Evolutionary conservation across 2,888 invertebrate genomes (phyloP).

Genomic region (Hypercompe scribonia): DNA sequence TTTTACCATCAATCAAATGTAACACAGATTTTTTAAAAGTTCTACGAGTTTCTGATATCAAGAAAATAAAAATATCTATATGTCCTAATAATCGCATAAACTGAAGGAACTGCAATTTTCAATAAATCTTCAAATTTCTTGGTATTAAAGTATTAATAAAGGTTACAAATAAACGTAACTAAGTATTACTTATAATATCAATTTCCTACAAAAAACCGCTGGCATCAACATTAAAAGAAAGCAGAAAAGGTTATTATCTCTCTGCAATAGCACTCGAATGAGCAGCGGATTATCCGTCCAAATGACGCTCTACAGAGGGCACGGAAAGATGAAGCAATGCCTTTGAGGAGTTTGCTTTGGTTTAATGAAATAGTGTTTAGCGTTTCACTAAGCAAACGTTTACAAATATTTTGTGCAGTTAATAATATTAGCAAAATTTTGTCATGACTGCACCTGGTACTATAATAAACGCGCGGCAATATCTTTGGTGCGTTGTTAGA

Average conservation of each 20-base stretch:
- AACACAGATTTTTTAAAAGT: too few relatives aligned
- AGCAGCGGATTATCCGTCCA: conserved; percentile 22
- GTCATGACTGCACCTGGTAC: too few relatives aligned
- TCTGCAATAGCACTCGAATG: conserved; percentile 8
- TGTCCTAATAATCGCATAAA: neutral
- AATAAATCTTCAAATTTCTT: neutral
- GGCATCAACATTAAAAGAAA: conserved; percentile 19
- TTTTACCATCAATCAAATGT: too few relatives aligned
- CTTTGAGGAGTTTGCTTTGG: conserved; percentile 38
- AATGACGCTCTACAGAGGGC: conserved; percentile 10
- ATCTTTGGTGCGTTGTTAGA: too few relatives aligned
- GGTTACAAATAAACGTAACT: neutral
- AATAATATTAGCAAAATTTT: neutral
- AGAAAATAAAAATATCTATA: too few relatives aligned
- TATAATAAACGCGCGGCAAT: too few relatives aligned
- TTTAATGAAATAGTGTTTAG: conserved; percentile 43
- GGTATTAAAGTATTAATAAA: neutral
- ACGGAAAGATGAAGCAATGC: conserved; percentile 12
- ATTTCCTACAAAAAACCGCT: conserved; percentile 8
- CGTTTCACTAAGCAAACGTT: conserved; percentile 29
- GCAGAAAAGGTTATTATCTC: conserved; percentile 19
- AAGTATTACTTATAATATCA: neutral
- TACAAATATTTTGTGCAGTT: neutral
- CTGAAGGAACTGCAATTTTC: neutral
- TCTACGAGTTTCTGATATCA: too few relatives aligned